Percentiles rank a stretch among this genome's conserved stretches.
phyloP scores from a whole-genome alignment of 2,797 vertebrate species.

The Argentina silus region DNA sequence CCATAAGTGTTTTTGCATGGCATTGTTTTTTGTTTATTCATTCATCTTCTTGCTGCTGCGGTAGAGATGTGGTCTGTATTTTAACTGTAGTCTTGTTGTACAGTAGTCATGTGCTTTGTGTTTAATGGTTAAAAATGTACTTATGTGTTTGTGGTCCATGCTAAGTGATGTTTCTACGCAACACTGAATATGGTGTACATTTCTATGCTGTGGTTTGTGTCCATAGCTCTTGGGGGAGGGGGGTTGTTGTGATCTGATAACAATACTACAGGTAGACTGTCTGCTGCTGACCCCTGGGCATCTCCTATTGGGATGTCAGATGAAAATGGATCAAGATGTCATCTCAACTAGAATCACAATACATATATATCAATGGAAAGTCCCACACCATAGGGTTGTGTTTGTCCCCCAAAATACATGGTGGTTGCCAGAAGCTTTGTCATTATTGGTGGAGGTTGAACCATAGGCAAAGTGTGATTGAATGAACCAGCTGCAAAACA shows the following conservation, averaged over 20 bases:
- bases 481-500: too few relatives aligned
- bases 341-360: neutral
- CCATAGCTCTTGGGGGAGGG: neutral
- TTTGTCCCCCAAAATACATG: neutral
- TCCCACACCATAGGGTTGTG: too few relatives aligned
- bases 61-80: slow-evolving; percentile 18
- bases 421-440: too few relatives aligned
- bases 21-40: slow-evolving; percentile 18
- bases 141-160: neutral
- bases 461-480: too few relatives aligned
- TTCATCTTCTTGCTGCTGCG: slow-evolving; percentile 2
- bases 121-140: neutral
- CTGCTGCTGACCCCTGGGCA: neutral
- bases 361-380: neutral
- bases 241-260: neutral
- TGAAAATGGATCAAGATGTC: neutral
- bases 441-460: too few relatives aligned
- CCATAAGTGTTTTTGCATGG: slow-evolving; percentile 32
- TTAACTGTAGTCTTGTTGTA: neutral
- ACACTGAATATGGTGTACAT: neutral
- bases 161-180: neutral
- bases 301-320: neutral
- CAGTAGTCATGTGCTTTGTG: neutral
- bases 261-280: neutral
- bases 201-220: slow-evolving; percentile 2